Conservation (phyloP, 2,888 invertebrate genomes). For the Priocnemis perturbator region DNA sequence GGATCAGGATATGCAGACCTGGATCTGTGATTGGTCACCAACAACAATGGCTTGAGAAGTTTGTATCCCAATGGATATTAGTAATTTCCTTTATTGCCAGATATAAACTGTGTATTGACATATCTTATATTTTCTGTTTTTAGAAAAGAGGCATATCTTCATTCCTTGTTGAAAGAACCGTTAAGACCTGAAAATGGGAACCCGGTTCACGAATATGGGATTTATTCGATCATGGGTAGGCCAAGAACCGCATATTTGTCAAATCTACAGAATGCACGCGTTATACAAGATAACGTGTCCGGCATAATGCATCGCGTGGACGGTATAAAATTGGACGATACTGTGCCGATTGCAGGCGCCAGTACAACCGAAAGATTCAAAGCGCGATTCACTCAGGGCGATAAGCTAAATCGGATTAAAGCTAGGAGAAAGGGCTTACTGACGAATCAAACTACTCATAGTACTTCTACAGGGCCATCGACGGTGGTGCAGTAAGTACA, state of each 20-base stretch:
- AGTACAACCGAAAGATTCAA: slow-evolving; percentile 35
- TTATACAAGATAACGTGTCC: slow-evolving; percentile 69
- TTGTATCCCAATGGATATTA: not conserved
- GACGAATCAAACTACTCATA: slow-evolving; percentile 55
- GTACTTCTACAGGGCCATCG: slow-evolving; percentile 59
- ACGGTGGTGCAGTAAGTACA: slow-evolving; percentile 69
- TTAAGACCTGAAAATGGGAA: slow-evolving; percentile 66
- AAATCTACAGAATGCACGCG: slow-evolving; percentile 49
- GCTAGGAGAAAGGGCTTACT: slow-evolving; percentile 64
- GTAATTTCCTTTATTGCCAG: not conserved
- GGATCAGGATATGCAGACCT: slow-evolving; percentile 97
- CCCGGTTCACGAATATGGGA: slow-evolving; percentile 69
- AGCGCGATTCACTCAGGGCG: slow-evolving; percentile 76
- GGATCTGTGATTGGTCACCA: slow-evolving; percentile 99
- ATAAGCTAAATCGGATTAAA: slow-evolving; percentile 77
- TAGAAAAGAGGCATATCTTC: slow-evolving; percentile 68
- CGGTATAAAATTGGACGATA: slow-evolving; percentile 70
- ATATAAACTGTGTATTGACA: not conserved
- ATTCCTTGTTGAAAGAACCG: slow-evolving; percentile 65
- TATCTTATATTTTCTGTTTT: not conserved
- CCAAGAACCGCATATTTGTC: slow-evolving; percentile 50
- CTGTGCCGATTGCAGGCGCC: slow-evolving; percentile 50
- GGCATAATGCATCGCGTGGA: slow-evolving; percentile 72
- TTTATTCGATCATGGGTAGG: slow-evolving; percentile 67
- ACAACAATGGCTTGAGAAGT: slow-evolving; percentile 88